Evolutionary conservation across 1,140 invertebrate species (phyloP), one percentile per base, ranked within the genome.

Genomic region (Popillia japonica): DNA sequence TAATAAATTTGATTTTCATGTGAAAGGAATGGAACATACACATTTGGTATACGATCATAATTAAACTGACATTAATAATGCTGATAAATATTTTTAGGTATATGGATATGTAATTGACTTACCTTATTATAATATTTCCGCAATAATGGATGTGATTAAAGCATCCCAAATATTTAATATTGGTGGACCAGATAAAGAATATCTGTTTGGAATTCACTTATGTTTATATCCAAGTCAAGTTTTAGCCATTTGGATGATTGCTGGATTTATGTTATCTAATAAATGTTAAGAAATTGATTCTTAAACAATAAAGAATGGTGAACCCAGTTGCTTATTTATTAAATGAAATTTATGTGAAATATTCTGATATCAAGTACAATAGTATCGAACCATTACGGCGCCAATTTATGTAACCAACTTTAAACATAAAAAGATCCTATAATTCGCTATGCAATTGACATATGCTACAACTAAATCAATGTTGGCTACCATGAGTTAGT

Each of bases 141-240:
- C 75, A 14, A 78, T 81, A 78, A 22, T 79, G 17, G 75, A 79
- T 44, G 14, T 10, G 11, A 76, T 80, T 6, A 76, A 78, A 73
- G 75, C 41, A 17, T 80, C 42, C 40, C 41, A 76, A 76, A 23
- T 76, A 23, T 48, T 76, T n/a, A 27, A 76, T 55, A 27, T 72
- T 20, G 77, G 77, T 22, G 75, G 41, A 27, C 17, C 40, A 20
- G 75, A 79, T 23, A 73, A n/a, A 3, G 78, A 81, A 68, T 81
- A 79, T 44, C 41, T 77, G 6, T 78, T 76, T 40, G 78, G 75
- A 6, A 44, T 79, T 6, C 64, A 79, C 9, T 17, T 81, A 34
- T 68, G 48, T 77, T 10, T 48, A 22, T 81, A 81, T 77, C 78
- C 78, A 20, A 79, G 78, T 64, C 73, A 81, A 20, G 77, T 81